These are phyloP conservation scores for Watsonalla binaria DNA, from an alignment of 2,888 invertebrate genomes.

Conservation along the genomic window DNA sequence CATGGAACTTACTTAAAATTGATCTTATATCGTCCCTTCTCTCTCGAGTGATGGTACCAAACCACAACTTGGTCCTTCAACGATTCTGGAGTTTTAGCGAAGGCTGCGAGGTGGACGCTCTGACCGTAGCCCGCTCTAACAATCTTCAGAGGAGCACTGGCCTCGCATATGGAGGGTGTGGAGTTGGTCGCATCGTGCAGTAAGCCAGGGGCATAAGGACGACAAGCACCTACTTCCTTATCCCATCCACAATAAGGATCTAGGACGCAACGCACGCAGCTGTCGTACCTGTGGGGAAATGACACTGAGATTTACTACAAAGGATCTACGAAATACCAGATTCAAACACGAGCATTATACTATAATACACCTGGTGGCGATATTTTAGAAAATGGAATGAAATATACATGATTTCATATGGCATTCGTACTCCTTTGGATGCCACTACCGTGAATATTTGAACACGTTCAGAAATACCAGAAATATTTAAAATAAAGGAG, in stretches of 20 bases:
- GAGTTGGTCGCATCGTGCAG: conserved; percentile 81
- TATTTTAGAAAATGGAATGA: too few species aligned
- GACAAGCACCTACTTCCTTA: conserved; percentile 77
- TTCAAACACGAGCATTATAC: too few species aligned
- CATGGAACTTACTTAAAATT: conserved; percentile 70
- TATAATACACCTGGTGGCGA: too few species aligned
- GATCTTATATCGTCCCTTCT: conserved; percentile 75
- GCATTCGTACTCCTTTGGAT: too few species aligned
- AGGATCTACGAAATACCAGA: background rate
- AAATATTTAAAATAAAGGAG: too few species aligned
- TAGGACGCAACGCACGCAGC: conserved; percentile 80
- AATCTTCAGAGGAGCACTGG: conserved; percentile 75
- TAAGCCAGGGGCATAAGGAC: conserved; percentile 76
- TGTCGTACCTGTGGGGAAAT: conserved; percentile 69
- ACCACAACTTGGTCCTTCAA: conserved; percentile 65
- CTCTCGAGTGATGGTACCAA: conserved; percentile 76
- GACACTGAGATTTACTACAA: background rate
- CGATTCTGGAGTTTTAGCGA: conserved; percentile 71
- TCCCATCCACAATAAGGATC: conserved; percentile 87
- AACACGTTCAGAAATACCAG: too few species aligned
- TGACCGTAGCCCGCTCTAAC: conserved; percentile 81
- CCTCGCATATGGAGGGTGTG: conserved; percentile 78
- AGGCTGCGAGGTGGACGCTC: conserved; percentile 79
- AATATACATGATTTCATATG: too few species aligned
- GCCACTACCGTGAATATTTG: too few species aligned